phyloP scores from a whole-genome alignment of 1,140 invertebrate genomes.

The Chymomyza costata region DNA sequence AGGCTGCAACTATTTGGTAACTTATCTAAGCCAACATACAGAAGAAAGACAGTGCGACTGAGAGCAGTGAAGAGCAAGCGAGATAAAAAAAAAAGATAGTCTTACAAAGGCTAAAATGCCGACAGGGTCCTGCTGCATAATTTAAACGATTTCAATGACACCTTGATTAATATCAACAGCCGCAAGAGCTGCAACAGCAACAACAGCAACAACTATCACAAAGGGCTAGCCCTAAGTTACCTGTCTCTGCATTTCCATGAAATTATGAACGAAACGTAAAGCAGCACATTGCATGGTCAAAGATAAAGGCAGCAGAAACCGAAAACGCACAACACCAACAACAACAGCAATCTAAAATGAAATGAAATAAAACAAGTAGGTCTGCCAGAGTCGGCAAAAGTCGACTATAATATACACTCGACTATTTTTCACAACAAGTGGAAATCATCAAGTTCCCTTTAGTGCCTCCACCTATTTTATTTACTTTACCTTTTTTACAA shows the following conservation, averaged over 20 bases:
- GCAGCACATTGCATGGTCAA: conserved; percentile 56
- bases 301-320: conserved; percentile 48
- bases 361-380: no score
- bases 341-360: no score
- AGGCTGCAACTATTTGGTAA: conserved; percentile 39
- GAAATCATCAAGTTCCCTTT: no score
- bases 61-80: background rate
- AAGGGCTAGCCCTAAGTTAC: conserved; percentile 20
- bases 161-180: conserved; percentile 74
- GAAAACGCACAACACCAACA: conserved; percentile 21
- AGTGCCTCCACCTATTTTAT: no score
- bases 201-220: conserved; percentile 27
- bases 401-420: no score
- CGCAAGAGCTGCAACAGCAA: conserved; percentile 34
- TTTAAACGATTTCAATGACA: conserved; percentile 75
- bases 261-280: conserved; percentile 67
- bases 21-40: conserved; percentile 33
- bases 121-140: conserved; percentile 64
- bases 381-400: no score
- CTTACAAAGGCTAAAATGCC: conserved; percentile 45
- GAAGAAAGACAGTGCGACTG: background rate
- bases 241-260: conserved; percentile 55
- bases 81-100: background rate
- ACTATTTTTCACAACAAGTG: no score
- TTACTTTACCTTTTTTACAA: no score